phyloP scores from a whole-genome alignment of 2,797 vertebrate species.

The Thripadectes ignobilis region DNA sequence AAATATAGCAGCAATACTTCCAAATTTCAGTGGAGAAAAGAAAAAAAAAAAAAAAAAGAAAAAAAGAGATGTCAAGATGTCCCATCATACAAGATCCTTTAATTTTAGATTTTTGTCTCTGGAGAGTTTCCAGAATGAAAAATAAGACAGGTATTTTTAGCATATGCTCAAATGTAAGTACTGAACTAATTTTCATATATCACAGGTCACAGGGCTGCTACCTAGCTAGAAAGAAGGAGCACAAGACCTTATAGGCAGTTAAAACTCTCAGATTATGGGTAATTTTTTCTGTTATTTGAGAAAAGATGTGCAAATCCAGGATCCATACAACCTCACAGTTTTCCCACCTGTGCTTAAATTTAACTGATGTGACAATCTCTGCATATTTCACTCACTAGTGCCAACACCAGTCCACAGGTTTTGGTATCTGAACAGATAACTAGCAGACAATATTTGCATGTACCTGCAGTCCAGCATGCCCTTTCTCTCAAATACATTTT shows the following conservation, averaged over 20 bases:
- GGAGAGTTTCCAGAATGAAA: background rate
- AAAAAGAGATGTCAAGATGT: background rate
- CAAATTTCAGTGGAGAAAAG: background rate
- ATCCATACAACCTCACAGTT: background rate
- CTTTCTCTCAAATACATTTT: background rate
- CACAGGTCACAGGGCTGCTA: background rate
- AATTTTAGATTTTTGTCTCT: background rate
- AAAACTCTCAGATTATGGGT: background rate
- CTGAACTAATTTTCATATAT: background rate
- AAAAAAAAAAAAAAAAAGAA: background rate
- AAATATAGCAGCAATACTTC: background rate
- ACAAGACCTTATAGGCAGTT: background rate
- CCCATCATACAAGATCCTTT: background rate
- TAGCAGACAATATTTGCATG: background rate
- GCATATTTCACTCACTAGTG: background rate
- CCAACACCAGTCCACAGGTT: background rate
- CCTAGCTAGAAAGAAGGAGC: background rate
- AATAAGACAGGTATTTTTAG: background rate
- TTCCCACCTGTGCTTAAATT: background rate
- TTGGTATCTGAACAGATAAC: background rate
- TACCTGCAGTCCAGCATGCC: background rate
- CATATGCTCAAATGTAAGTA: background rate
- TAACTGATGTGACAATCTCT: background rate
- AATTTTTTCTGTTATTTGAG: background rate
- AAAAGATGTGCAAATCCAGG: background rate